Conservation (phyloP, 2,113 vertebrate species). For the Condylura cristata region DNA sequence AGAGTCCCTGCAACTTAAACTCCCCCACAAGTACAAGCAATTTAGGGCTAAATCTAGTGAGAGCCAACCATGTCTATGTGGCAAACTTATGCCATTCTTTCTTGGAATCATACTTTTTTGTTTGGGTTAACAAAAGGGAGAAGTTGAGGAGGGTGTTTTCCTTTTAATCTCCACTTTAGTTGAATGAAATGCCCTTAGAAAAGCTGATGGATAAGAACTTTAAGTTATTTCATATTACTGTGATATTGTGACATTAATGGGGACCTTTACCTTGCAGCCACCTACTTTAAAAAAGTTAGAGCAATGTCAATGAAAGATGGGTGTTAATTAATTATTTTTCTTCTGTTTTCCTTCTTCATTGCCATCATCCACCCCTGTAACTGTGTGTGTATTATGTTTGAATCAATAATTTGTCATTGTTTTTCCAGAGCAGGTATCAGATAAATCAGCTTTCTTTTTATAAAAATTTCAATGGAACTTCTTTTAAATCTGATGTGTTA, state of each 20-base stretch:
- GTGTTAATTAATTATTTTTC: background rate
- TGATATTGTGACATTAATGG: background rate
- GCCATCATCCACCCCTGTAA: background rate
- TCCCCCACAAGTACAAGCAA: background rate
- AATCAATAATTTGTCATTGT: background rate
- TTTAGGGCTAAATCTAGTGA: background rate
- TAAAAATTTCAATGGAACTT: conserved; percentile 40
- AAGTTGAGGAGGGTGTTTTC: background rate
- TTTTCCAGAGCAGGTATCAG: background rate
- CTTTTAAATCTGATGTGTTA: background rate
- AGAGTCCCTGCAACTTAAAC: background rate
- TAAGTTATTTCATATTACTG: background rate
- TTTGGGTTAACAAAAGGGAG: background rate
- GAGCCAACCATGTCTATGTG: background rate
- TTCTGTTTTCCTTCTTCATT: background rate
- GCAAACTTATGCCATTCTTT: background rate
- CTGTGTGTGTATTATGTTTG: background rate
- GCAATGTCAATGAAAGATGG: background rate
- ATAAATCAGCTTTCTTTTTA: background rate
- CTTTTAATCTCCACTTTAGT: background rate
- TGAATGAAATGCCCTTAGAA: background rate
- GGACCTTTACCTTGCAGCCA: background rate
- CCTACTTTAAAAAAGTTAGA: background rate
- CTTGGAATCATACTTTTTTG: background rate
- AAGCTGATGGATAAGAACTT: background rate